Evolutionary conservation across 2,888 invertebrate species (phyloP).

Genomic region (Petrolisthes manimaculis): DNA sequence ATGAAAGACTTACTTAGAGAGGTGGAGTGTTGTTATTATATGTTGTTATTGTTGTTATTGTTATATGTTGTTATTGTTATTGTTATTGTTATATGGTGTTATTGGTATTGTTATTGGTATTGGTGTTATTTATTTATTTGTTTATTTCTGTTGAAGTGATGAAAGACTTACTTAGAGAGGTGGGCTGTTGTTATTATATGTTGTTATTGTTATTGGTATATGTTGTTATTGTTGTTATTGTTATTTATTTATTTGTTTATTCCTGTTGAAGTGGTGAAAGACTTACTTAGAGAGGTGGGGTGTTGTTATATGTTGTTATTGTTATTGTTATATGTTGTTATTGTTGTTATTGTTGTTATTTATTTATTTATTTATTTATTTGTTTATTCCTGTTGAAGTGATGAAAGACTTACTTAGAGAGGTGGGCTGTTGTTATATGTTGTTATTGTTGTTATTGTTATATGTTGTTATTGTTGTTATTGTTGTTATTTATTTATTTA

Average conservation of each 20-base stretch:
- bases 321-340: no score
- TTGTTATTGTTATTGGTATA: no score
- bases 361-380: no score
- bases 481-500: background rate
- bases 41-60: background rate
- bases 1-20: background rate
- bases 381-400: background rate
- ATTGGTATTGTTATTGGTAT: no score
- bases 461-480: background rate
- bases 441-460: background rate
- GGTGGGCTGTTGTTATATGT: background rate
- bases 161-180: background rate
- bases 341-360: no score
- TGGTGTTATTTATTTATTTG: background rate
- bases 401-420: background rate
- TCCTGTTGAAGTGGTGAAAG: no score
- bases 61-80: no score
- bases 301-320: no score
- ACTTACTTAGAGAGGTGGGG: no score
- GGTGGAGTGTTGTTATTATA: no score
- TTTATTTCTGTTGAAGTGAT: constrained; percentile 19
- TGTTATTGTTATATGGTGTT: background rate
- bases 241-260: no score
- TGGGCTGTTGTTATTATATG: background rate
- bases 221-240: no score